Percentiles rank a stretch among this genome's conserved stretches.
These are phyloP conservation scores for Pilophorus perplexus DNA, from an alignment of 2,888 invertebrate genomes.

Conservation along the genomic window DNA sequence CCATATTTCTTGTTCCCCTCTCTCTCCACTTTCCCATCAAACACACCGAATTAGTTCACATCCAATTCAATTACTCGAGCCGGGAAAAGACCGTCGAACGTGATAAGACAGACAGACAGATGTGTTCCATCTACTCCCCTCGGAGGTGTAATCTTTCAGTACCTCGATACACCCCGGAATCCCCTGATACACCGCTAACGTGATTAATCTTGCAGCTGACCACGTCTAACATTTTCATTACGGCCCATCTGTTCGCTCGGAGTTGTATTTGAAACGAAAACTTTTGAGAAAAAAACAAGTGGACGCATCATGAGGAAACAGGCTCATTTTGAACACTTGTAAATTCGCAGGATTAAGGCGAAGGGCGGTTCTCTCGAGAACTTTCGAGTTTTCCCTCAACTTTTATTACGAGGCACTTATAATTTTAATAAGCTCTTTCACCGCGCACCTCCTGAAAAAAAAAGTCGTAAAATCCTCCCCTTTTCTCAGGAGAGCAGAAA, in stretches of 20 bases:
- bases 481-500: no score
- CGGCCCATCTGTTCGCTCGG: conserved; percentile 13
- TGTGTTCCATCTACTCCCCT: conserved; percentile 4
- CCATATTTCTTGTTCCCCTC: background rate
- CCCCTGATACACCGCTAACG: conserved; percentile 1
- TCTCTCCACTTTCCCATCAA: background rate
- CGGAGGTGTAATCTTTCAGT: conserved; percentile 4
- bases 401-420: no score
- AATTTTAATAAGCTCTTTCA: no score
- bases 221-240: conserved; percentile 11
- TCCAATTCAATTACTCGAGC: conserved; percentile 16
- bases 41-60: conserved; percentile 9
- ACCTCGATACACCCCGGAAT: background rate
- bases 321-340: no score
- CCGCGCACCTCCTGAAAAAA: no score
- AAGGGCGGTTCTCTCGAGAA: no score
- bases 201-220: conserved; percentile 10
- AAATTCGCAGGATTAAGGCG: no score
- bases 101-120: conserved; percentile 22
- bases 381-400: no score
- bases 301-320: no score
- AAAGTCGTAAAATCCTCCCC: no score
- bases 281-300: no score
- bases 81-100: conserved; percentile 8
- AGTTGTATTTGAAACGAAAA: no score